phyloP scores from a whole-genome alignment of 1,140 invertebrate species.

The Macrocentrus cingulum region DNA sequence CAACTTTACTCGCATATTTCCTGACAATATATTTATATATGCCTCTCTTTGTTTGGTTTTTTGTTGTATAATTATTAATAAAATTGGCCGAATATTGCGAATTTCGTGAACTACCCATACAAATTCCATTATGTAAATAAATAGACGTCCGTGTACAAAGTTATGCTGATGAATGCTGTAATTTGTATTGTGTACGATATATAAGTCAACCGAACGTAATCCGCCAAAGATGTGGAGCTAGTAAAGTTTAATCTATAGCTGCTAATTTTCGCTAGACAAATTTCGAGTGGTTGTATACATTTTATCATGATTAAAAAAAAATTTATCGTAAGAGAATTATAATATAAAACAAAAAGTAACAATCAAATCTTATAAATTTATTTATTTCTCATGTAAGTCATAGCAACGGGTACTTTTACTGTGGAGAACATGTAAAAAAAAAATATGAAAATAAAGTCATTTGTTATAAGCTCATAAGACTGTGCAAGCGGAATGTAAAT shows the following conservation, averaged over 20 bases:
- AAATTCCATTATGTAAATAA: conserved; percentile 15
- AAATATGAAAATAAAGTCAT: too few relatives aligned
- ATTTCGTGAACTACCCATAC: not conserved
- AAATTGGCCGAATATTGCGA: conserved; percentile 19
- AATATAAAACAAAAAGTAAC: conserved; percentile 5
- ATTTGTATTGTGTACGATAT: conserved; percentile 19
- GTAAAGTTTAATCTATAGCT: conserved; percentile 17
- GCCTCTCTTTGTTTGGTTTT: conserved; percentile 13
- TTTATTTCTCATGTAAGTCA: not conserved
- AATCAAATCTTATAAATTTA: not conserved
- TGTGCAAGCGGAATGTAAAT: too few relatives aligned
- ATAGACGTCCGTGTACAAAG: conserved; percentile 11
- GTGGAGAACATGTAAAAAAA: not conserved
- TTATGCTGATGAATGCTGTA: not conserved
- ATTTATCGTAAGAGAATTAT: conserved; percentile 10
- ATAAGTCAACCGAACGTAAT: conserved; percentile 1
- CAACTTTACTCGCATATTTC: conserved; percentile 20
- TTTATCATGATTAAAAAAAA: not conserved
- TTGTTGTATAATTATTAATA: conserved; percentile 8
- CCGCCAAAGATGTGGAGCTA: conserved; percentile 28
- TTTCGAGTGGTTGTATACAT: conserved; percentile 26
- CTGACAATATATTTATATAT: conserved; percentile 1
- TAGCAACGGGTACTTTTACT: not conserved
- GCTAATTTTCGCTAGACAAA: conserved; percentile 1
- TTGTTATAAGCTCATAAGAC: too few relatives aligned